Base-by-base conservation (phyloP, 1,140 invertebrate genomes). In the Chymomyza costata region DNA sequence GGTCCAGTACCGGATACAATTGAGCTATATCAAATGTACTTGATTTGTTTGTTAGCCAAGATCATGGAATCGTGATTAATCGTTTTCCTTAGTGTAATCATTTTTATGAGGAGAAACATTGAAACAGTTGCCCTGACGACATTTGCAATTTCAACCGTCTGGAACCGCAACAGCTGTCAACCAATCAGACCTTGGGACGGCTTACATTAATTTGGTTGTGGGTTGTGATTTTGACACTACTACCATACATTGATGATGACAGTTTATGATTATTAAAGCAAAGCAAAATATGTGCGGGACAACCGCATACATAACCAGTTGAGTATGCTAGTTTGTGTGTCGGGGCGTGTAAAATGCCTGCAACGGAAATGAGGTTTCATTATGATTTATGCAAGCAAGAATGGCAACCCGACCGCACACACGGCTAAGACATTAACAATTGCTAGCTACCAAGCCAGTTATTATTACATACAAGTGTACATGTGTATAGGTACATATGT, bases 301-400 rank as follows among this genome's bases (percentile, higher is more conserved):
- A n/a, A n/a, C n/a, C n/a, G n/a, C 47, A 39, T 19, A 28, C 35
- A 49, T 25, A 46, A 38, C 35, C 7, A 19, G 30, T 13, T 38
- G 1, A 32, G 17, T 3, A 10, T 19, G 3, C 13, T 13, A 8
- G 32, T 45, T 37, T 34, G 35, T 13, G 17, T 11, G 60, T 38
- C 35, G 28, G n/a, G n/a, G 43, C 38, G 66, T 66, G 62, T 64
- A 62, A 80, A 78, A 80, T 78, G 63, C 59, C 71, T 78, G 71
- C 71, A 78, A 66, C 62, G 71, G 71, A 78, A 78, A 78, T 78
- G 71, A 80, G 71, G 73, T 78, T 78, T 80, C 62, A 55, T 80
- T 80, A 62, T 64, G 67, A 78, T 80, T 78, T 71, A 71, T 65
- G 71, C 43, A 59, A 35, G 40, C 60, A 66, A 49, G 45, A 44